phyloP scores from a whole-genome alignment of 2,888 invertebrate genomes.

The Colostygia pectinataria region DNA sequence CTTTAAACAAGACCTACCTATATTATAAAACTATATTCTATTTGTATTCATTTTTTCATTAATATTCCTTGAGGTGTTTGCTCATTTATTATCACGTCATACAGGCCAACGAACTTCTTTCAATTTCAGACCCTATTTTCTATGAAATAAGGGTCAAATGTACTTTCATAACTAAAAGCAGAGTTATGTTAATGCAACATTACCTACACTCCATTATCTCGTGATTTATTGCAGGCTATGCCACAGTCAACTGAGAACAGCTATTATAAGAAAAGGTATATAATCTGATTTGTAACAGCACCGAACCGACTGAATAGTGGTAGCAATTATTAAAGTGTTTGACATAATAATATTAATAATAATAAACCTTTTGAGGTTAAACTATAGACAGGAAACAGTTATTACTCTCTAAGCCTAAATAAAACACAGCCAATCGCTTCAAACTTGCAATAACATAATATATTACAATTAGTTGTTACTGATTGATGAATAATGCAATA shows the following conservation, averaged over 20 bases:
- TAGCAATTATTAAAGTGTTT: no score
- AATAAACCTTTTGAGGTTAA: no score
- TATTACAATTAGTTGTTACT: no score
- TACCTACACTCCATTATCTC: conserved; percentile 49
- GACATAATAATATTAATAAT: no score
- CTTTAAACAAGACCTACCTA: neutral
- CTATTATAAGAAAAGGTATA: conserved; percentile 6
- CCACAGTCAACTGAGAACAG: conserved; percentile 18
- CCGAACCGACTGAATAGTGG: no score
- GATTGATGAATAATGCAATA: no score
- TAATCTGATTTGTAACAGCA: no score
- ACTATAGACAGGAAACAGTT: no score
- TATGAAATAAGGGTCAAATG: conserved; percentile 31
- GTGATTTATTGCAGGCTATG: conserved; percentile 47
- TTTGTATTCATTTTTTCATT: conserved; percentile 37
- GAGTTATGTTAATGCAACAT: conserved; percentile 55
- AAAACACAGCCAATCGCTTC: no score
- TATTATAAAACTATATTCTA: conserved; percentile 26
- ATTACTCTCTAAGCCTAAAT: no score
- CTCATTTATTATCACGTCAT: conserved; percentile 43
- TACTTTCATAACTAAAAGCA: conserved; percentile 37
- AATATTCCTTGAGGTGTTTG: conserved; percentile 48
- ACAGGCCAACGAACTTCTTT: conserved; percentile 31
- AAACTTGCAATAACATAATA: no score
- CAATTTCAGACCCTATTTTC: conserved; percentile 34